phyloP scores from a whole-genome alignment of 2,888 invertebrate genomes.

The Trichogramma evanescens region DNA sequence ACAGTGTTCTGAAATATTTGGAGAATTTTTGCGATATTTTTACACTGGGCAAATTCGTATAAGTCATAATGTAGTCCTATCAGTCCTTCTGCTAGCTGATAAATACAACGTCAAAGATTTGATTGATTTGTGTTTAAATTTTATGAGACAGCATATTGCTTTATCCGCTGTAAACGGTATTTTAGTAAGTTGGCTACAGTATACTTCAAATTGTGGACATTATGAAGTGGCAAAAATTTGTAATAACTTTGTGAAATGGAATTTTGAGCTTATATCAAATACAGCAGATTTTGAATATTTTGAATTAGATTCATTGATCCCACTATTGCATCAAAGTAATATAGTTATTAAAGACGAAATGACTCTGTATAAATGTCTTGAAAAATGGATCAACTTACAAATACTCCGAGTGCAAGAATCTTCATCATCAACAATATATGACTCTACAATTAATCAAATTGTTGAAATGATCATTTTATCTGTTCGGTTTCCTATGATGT shows the following conservation, averaged over 20 bases:
- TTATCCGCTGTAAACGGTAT: constrained; percentile 75
- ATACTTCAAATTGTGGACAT: constrained; percentile 78
- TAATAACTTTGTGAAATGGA: constrained; percentile 83
- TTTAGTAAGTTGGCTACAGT: constrained; percentile 85
- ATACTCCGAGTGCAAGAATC: constrained; percentile 50
- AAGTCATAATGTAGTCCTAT: constrained; percentile 76
- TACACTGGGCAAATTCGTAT: constrained; percentile 87
- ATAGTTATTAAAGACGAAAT: constrained; percentile 85
- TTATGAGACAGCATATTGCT: constrained; percentile 82
- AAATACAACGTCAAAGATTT: constrained; percentile 93
- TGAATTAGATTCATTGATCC: constrained; percentile 70
- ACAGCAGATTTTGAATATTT: constrained; percentile 75
- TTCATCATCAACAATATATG: constrained; percentile 46
- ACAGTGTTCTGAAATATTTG: constrained; percentile 77
- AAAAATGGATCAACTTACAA: constrained; percentile 74
- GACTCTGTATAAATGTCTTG: constrained; percentile 68
- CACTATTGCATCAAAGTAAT: constrained; percentile 76
- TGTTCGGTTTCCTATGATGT: constrained; percentile 90
- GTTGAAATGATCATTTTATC: constrained; percentile 70
- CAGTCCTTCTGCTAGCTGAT: constrained; percentile 82
- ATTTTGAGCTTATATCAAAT: constrained; percentile 74
- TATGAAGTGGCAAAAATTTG: constrained; percentile 65
- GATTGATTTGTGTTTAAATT: constrained; percentile 72
- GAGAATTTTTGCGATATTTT: constrained; percentile 79
- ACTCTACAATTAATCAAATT: constrained; percentile 59